Base-by-base conservation (phyloP, 1,140 invertebrate species). In the Drosophila auraria region DNA sequence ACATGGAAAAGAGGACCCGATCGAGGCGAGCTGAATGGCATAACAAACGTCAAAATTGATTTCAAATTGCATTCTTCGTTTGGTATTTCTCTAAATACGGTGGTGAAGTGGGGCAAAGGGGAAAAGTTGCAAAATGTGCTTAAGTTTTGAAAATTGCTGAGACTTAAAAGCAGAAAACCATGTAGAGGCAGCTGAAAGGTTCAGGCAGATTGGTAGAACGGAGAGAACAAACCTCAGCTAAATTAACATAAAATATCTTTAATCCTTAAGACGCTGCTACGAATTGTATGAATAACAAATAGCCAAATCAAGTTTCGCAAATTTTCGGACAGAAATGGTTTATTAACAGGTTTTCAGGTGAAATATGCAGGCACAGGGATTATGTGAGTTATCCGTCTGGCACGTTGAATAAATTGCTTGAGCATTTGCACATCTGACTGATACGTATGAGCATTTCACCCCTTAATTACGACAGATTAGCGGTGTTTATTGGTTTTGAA, bases 11-110 rank as follows among this genome's bases (percentile, higher is more conserved):
- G 72, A 74, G 80, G 61, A 69, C 64, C 64, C 42, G 23, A 20
- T 54, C 70, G 60, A 36, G 40, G 11, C 49, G 47, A 11, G 36
- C 38, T 42, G 74, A 65, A 60, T 60, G 69, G 68, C 73, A 61
- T 45, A 54, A 56, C 69, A 74, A 68, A 73, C 81, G 69, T 87
- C 81, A 87, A 84, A 71, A 87, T 89, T 87, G 84, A 87, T 87
- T 84, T 87, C 83, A 89, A 87, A 87, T 87, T 89, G 84, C 84
- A 81, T 56, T 80, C 63, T 60, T 80, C 54, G 40, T 27, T 66
- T 45, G 57, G 38, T 33, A 78, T 75, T 75, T 50, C 14, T 17
- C 59, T 17, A 69, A 63, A 63, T 44, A 15, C 12, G 33, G 23
- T 33, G 40, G 36, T 23, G 30, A 71, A 68, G 36, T 64, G 40